These are phyloP conservation scores for Gallinago undulata DNA, from an alignment of 2,113 vertebrate species.

Conservation along the genomic window DNA sequence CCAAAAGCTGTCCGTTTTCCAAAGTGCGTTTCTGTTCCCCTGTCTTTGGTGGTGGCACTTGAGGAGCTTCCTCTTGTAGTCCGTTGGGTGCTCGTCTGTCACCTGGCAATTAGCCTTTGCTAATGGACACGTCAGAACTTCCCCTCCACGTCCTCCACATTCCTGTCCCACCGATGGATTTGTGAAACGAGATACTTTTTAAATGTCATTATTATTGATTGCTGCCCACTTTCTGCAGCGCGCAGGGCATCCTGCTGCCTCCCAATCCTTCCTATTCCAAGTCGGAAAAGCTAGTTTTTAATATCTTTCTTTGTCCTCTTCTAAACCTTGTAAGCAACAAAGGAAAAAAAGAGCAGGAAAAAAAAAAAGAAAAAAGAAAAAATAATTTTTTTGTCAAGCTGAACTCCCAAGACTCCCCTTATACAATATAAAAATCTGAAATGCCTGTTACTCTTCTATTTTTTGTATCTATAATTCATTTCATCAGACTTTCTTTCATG, in stretches of 20 bases:
- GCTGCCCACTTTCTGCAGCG: not conserved
- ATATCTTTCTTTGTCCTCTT: not conserved
- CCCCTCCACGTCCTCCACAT: not conserved
- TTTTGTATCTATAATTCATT: conserved; percentile 43
- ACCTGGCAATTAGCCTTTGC: not conserved
- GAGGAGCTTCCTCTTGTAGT: not conserved
- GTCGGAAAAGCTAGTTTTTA: not conserved
- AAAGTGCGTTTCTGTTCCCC: not conserved
- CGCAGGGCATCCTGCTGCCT: not conserved
- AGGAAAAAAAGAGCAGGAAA: not conserved
- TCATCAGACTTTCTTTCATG: conserved; percentile 25
- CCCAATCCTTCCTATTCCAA: not conserved
- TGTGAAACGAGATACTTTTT: not conserved
- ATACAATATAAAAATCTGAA: not conserved
- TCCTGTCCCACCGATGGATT: not conserved
- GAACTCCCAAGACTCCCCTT: not conserved
- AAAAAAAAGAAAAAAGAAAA: not conserved
- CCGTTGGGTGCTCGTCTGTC: not conserved
- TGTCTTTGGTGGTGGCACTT: not conserved
- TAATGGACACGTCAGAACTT: not conserved
- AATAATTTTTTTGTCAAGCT: not conserved
- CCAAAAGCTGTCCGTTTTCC: not conserved
- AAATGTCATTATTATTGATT: not conserved
- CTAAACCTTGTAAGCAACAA: not conserved
- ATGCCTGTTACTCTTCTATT: not conserved